Percentiles rank a stretch among this genome's conserved stretches.
These are phyloP conservation scores for Thalpophila matura DNA, from an alignment of 2,888 invertebrate genomes.

Conservation along the genomic window DNA sequence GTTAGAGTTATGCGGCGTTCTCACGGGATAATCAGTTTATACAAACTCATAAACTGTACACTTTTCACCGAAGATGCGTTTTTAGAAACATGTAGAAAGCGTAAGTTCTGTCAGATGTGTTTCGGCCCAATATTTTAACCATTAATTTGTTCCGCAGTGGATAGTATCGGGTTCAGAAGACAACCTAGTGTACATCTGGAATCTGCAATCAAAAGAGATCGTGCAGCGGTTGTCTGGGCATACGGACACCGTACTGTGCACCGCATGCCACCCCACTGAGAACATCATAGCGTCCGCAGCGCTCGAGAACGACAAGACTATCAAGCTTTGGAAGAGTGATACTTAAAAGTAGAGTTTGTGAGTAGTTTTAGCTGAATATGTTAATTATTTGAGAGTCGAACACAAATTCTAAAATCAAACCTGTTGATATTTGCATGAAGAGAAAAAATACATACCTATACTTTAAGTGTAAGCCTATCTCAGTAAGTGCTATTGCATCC, in stretches of 20 bases:
- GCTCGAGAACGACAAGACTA: constrained; percentile 99
- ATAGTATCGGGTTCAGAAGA: constrained; percentile 99
- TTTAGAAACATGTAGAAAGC: no score
- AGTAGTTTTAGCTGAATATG: constrained; percentile 54
- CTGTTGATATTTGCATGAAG: constrained; percentile 1
- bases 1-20: no score
- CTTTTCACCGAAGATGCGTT: no score
- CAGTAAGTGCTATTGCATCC: no score
- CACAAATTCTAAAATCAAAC: no score
- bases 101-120: no score
- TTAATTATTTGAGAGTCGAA: no score
- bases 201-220: constrained; percentile 99
- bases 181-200: constrained; percentile 99
- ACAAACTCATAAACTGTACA: no score
- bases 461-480: no score
- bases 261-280: constrained; percentile 99
- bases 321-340: constrained; percentile 99
- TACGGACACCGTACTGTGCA: constrained; percentile 98
- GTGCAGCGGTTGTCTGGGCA: constrained; percentile 99
- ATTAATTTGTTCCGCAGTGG: constrained; percentile 93
- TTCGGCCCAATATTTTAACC: neutral
- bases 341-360: constrained; percentile 90
- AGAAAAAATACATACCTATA: no score
- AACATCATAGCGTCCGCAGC: constrained; percentile 99
- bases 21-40: no score